phyloP scores from a whole-genome alignment of 2,797 vertebrate species.

The Chromobotia macracanthus region DNA sequence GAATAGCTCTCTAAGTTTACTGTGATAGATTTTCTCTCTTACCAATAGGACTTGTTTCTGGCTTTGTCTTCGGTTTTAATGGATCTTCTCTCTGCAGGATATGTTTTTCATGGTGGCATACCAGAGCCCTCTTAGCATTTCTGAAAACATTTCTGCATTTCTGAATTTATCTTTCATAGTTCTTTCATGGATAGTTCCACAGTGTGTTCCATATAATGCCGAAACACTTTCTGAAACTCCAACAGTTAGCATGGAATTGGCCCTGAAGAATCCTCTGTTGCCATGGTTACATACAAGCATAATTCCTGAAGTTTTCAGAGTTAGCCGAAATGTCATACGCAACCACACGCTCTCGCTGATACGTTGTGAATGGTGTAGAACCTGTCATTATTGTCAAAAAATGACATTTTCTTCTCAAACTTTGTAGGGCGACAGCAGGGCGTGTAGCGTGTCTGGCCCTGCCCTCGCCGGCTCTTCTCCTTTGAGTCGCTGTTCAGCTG shows the following conservation, averaged over 20 bases:
- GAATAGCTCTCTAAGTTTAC: background rate
- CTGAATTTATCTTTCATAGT: constrained; percentile 1
- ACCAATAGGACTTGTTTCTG: constrained; percentile 3
- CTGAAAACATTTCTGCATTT: constrained; percentile 10
- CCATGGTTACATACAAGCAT: background rate
- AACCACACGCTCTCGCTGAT: constrained; percentile 90
- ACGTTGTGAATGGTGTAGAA: constrained; percentile 90
- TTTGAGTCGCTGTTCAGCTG: constrained; percentile 30
- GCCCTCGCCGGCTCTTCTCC: constrained; percentile 69
- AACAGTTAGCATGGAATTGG: background rate
- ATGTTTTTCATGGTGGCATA: constrained; percentile 17
- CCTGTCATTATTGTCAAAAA: constrained; percentile 84
- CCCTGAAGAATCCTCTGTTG: background rate
- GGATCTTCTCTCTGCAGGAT: background rate
- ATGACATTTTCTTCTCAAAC: constrained; percentile 89
- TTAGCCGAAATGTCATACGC: constrained; percentile 78
- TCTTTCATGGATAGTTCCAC: background rate
- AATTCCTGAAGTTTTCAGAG: background rate
- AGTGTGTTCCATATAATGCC: background rate
- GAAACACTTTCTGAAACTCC: background rate
- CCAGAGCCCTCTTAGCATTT: background rate
- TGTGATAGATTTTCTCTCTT: background rate
- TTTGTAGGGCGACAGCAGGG: constrained; percentile 91
- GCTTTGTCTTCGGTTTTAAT: background rate
- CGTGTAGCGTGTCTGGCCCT: constrained; percentile 81